Evolutionary conservation across 2,113 vertebrate genomes (phyloP).

Genomic region (Burhinus bistriatus): DNA sequence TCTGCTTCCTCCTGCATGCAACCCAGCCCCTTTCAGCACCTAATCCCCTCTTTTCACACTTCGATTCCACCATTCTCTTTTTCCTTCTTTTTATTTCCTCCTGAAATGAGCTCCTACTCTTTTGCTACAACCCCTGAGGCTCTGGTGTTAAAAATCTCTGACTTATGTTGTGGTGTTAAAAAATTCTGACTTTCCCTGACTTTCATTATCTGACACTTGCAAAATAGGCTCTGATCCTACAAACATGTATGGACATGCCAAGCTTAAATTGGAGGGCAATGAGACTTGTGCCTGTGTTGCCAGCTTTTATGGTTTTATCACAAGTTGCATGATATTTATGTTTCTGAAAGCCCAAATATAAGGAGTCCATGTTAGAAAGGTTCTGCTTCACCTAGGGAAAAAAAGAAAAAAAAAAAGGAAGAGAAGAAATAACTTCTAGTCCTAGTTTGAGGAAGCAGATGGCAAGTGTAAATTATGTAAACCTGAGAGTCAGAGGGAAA

Average conservation of each 20-base stretch:
- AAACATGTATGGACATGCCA: neutral
- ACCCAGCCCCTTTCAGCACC: slow-evolving; percentile 7
- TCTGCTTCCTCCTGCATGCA: slow-evolving; percentile 7
- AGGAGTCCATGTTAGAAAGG: neutral
- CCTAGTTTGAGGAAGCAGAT: neutral
- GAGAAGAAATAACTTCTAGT: neutral
- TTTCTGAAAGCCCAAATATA: neutral
- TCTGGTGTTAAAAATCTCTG: slow-evolving; percentile 28
- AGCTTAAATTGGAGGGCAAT: neutral
- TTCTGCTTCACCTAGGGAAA: neutral
- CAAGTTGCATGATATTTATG: neutral
- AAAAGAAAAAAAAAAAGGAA: neutral
- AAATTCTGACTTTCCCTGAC: slow-evolving; percentile 10
- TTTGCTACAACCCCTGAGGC: neutral
- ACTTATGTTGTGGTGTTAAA: neutral
- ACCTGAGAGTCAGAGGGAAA: neutral
- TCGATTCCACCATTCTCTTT: slow-evolving; percentile 10
- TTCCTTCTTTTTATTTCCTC: slow-evolving; percentile 15
- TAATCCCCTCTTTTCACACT: slow-evolving; percentile 53
- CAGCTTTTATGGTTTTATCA: neutral
- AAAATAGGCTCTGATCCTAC: slow-evolving; percentile 5
- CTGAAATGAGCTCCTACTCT: neutral
- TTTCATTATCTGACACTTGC: neutral
- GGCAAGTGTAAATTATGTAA: neutral
- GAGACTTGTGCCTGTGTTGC: neutral